These are phyloP conservation scores for Murina feae DNA, from an alignment of 2,113 vertebrate genomes.

Conservation along the genomic window DNA sequence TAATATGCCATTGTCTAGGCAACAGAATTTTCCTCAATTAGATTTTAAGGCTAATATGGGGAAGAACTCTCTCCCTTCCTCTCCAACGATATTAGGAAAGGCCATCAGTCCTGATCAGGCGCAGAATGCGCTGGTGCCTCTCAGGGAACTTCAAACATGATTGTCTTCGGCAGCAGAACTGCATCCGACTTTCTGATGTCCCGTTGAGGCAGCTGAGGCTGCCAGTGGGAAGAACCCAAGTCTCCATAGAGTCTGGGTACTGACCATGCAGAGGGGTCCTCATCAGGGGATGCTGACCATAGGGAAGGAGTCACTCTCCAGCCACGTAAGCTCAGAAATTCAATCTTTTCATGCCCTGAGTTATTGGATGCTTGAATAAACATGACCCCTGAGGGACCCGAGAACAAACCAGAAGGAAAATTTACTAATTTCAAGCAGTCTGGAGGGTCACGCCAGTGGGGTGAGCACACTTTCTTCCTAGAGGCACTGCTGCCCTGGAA, in stretches of 20 bases:
- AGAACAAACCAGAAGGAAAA: neutral
- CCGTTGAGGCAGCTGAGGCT: neutral
- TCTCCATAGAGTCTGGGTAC: neutral
- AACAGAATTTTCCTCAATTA: slow-evolving; percentile 57
- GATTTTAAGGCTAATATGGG: slow-evolving; percentile 65
- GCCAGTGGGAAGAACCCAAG: neutral
- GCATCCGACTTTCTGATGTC: neutral
- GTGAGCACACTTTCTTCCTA: neutral
- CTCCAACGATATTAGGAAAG: neutral
- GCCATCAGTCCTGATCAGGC: slow-evolving; percentile 31
- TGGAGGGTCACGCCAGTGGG: neutral
- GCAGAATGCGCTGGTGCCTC: neutral
- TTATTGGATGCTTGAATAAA: neutral
- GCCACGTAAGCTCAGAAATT: neutral
- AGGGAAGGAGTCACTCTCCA: neutral
- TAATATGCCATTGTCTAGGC: slow-evolving; percentile 47
- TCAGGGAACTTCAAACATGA: neutral
- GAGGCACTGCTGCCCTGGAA: neutral
- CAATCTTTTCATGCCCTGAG: neutral
- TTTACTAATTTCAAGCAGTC: neutral
- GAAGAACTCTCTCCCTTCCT: slow-evolving; percentile 15
- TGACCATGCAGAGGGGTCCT: neutral
- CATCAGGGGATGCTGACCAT: neutral
- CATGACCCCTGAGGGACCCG: accelerated
- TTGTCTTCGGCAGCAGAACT: neutral